phyloP scores from a whole-genome alignment of 2,113 vertebrate species.

The Rynchops niger region DNA sequence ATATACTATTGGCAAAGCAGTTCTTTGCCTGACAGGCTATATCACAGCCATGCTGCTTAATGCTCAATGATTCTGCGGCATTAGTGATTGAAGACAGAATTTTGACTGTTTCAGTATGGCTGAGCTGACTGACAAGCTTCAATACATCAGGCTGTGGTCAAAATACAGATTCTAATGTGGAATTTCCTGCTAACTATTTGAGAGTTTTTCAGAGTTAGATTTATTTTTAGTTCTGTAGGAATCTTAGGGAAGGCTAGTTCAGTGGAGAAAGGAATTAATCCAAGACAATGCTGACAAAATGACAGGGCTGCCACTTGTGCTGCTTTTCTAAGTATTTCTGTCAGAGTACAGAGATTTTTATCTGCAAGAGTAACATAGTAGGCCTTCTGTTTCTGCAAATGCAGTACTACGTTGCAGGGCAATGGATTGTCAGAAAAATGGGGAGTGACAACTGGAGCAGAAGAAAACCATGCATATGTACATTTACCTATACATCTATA shows the following conservation, averaged over 20 bases:
- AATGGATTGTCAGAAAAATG: not conserved
- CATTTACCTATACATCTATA: not conserved
- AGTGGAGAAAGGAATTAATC: not conserved
- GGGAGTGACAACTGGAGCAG: not conserved
- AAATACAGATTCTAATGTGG: not conserved
- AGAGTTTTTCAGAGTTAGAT: not conserved
- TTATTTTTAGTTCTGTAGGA: not conserved
- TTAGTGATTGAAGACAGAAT: not conserved
- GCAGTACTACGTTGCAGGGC: not conserved
- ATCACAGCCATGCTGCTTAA: not conserved
- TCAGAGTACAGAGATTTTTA: not conserved
- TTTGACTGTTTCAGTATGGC: not conserved
- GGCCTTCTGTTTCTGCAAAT: not conserved
- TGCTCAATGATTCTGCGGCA: not conserved
- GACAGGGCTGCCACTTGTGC: not conserved
- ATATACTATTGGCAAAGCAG: not conserved
- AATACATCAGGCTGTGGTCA: not conserved
- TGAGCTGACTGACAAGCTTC: not conserved
- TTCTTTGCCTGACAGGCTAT: not conserved
- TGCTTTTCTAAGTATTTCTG: conserved; percentile 18
- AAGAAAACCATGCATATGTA: not conserved
- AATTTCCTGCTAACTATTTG: not conserved
- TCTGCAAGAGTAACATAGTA: not conserved
- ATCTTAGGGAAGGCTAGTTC: not conserved
- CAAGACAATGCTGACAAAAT: not conserved